Evolutionary conservation across 1,140 invertebrate genomes (phyloP).

Genomic region (Drosophila nikananu): DNA sequence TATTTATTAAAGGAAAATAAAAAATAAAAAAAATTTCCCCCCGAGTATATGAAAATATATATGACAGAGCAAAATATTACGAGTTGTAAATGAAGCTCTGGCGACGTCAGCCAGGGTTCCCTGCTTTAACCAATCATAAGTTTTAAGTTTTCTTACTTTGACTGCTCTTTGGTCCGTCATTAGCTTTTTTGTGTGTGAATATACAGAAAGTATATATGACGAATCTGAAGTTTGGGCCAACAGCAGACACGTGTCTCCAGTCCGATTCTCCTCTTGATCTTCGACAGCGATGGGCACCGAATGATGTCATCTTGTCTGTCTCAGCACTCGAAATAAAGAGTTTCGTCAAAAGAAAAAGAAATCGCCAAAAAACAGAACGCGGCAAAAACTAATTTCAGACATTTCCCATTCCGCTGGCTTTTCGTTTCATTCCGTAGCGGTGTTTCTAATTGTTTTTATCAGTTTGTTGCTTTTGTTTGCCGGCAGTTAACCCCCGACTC

Average conservation of each 20-base stretch:
- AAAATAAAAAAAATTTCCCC: no score
- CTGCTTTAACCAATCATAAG: constrained; percentile 1
- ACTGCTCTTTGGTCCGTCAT: not conserved
- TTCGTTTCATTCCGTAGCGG: constrained; percentile 15
- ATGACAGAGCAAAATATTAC: not conserved
- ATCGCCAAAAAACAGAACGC: constrained; percentile 21
- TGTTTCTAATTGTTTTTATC: constrained; percentile 42
- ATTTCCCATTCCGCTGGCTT: constrained; percentile 29
- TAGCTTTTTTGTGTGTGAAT: not conserved
- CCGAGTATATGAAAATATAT: not conserved
- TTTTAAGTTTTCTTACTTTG: not conserved
- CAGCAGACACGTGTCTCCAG: constrained; percentile 30
- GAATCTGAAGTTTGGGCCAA: constrained; percentile 1
- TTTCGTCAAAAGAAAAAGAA: constrained; percentile 18
- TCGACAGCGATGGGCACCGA: not conserved
- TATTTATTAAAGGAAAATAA: not conserved
- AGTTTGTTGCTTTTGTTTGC: constrained; percentile 27
- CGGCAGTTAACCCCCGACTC: constrained; percentile 44
- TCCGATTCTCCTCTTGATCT: constrained; percentile 16
- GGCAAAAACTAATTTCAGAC: constrained; percentile 31
- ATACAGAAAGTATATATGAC: not conserved
- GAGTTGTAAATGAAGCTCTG: not conserved
- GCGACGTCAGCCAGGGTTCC: constrained; percentile 11
- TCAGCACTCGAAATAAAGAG: constrained; percentile 24
- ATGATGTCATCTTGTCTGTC: constrained; percentile 35